Conservation (phyloP, 2,113 vertebrate genomes). For the Pagrus major region DNA sequence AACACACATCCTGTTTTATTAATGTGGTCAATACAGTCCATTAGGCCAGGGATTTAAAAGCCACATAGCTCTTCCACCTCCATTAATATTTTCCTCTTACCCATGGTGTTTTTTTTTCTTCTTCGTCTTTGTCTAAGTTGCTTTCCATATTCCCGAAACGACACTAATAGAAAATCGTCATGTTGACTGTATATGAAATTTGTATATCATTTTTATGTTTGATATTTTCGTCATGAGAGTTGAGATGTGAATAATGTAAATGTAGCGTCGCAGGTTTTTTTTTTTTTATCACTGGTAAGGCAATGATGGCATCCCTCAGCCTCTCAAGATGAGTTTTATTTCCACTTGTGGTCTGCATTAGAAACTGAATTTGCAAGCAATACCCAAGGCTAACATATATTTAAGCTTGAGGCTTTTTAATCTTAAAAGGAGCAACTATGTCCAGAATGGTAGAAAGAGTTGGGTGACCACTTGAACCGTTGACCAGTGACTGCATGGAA, state of each 20-base stretch:
- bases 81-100: slow-evolving; percentile 79
- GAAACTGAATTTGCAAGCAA: background rate
- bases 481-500: background rate
- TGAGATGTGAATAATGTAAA: background rate
- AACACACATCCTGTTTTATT: slow-evolving; percentile 85
- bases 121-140: slow-evolving; percentile 13
- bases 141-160: slow-evolving; percentile 32
- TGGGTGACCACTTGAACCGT: too few relatives aligned
- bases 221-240: background rate
- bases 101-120: slow-evolving; percentile 33
- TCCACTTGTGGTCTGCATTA: slow-evolving; percentile 3
- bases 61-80: slow-evolving; percentile 69
- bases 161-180: slow-evolving; percentile 9
- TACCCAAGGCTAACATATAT: background rate
- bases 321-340: background rate
- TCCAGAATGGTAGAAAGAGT: background rate
- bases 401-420: background rate
- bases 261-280: background rate
- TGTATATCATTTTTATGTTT: slow-evolving; percentile 1
- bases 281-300: background rate
- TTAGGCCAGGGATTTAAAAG: slow-evolving; percentile 81
- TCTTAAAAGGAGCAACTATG: background rate
- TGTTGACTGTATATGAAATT: slow-evolving; percentile 13
- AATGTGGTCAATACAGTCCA: slow-evolving; percentile 84
- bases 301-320: background rate